Conservation (phyloP, 2,113 vertebrate species). For the Xiphias gladius region DNA sequence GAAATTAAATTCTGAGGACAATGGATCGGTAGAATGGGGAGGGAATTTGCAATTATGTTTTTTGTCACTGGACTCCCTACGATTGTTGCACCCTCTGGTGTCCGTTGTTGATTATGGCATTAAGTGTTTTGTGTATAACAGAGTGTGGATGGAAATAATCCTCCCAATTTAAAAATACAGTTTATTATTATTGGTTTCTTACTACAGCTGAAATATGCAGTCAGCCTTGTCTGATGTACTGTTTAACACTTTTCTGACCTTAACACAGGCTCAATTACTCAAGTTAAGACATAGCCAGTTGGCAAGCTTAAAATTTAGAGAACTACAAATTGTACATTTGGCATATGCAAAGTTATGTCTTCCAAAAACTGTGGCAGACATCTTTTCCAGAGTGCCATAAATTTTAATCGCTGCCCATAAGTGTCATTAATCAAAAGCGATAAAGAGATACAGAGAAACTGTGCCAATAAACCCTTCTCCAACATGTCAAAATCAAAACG, state of each 20-base stretch:
- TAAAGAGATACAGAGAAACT: slow-evolving; percentile 10
- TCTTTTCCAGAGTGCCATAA: background rate
- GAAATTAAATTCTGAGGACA: background rate
- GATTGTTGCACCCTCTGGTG: slow-evolving; percentile 74
- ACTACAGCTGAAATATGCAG: background rate
- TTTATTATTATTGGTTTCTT: background rate
- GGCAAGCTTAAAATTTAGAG: background rate
- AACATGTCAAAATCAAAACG: background rate
- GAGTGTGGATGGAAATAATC: background rate
- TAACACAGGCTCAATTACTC: slow-evolving; percentile 5
- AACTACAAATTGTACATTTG: slow-evolving; percentile 31
- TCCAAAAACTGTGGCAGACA: slow-evolving; percentile 9
- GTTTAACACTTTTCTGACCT: background rate
- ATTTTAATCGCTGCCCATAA: slow-evolving; percentile 4
- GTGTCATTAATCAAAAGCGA: slow-evolving; percentile 26
- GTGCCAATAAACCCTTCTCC: background rate
- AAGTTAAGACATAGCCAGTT: background rate
- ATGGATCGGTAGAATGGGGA: background rate
- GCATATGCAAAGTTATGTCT: slow-evolving; percentile 18
- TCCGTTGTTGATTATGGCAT: slow-evolving; percentile 2
- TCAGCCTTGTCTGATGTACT: background rate
- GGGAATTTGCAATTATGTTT: background rate
- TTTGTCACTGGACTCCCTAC: slow-evolving; percentile 10
- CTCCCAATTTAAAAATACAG: background rate
- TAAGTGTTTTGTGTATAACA: background rate